phyloP scores from a whole-genome alignment of 1,140 invertebrate genomes.

The Linepithema humile region DNA sequence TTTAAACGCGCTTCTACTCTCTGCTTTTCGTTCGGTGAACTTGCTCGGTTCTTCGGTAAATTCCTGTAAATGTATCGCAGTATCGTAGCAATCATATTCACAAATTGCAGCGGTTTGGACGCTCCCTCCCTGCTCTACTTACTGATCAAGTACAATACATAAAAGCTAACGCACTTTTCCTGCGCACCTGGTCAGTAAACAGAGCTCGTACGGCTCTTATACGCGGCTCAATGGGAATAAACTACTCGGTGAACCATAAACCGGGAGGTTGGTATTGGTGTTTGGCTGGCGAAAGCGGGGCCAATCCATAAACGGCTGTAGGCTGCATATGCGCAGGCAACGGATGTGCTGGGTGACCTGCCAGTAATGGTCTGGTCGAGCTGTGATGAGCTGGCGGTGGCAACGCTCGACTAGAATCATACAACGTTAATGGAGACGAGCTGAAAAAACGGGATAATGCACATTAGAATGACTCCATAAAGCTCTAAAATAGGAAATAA shows the following conservation, averaged over 20 bases:
- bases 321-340: conserved; percentile 93
- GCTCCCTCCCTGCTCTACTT: neutral
- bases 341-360: conserved; percentile 90
- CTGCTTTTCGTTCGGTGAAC: conserved; percentile 16
- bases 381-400: conserved; percentile 94
- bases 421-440: conserved; percentile 84
- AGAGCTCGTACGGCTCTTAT: no score
- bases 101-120: conserved; percentile 25
- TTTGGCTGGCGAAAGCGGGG: conserved; percentile 90
- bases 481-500: conserved; percentile 64
- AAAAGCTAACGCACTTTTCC: conserved; percentile 8
- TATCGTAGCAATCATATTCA: conserved; percentile 7
- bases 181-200: no score
- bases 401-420: conserved; percentile 88
- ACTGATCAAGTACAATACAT: conserved; percentile 24
- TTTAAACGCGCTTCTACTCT: conserved; percentile 41
- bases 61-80: conserved; percentile 2
- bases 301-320: conserved; percentile 88
- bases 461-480: conserved; percentile 74
- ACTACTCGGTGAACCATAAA: conserved; percentile 91
- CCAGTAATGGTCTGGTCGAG: conserved; percentile 91
- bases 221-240: conserved; percentile 28
- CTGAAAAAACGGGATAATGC: conserved; percentile 81
- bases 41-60: conserved; percentile 24
- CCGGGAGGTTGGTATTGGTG: conserved; percentile 89